phyloP scores from a whole-genome alignment of 2,113 vertebrate species.

The Lasiurus cinereus region DNA sequence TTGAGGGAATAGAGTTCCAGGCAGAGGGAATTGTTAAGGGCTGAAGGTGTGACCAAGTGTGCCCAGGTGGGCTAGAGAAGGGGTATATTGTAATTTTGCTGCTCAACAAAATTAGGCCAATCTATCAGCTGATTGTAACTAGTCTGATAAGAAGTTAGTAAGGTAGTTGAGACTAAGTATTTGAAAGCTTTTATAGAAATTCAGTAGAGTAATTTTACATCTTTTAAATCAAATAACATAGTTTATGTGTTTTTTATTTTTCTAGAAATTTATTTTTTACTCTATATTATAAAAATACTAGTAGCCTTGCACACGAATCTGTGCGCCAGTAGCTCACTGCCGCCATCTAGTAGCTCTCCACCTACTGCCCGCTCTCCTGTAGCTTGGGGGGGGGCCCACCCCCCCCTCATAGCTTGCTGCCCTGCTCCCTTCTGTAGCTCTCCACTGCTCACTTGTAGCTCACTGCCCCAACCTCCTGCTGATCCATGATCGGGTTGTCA shows the following conservation, averaged over 20 bases:
- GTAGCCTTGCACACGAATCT: too few relatives aligned
- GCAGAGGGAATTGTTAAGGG: background rate
- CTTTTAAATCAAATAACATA: slow-evolving; percentile 4
- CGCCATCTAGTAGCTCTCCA: too few relatives aligned
- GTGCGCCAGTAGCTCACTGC: too few relatives aligned
- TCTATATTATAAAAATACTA: background rate
- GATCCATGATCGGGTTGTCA: too few relatives aligned
- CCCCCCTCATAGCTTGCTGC: too few relatives aligned
- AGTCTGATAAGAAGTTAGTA: background rate
- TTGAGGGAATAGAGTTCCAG: background rate
- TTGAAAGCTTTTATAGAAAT: background rate
- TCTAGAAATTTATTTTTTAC: slow-evolving; percentile 16
- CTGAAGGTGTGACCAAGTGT: background rate
- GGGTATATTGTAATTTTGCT: background rate
- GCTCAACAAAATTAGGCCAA: too few relatives aligned
- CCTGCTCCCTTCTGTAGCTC: too few relatives aligned
- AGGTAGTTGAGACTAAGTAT: background rate
- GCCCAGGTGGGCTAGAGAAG: background rate
- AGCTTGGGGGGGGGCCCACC: too few relatives aligned
- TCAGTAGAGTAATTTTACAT: background rate
- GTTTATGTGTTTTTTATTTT: slow-evolving; percentile 25
- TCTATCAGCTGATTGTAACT: fast-evolving
- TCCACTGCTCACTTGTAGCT: too few relatives aligned
- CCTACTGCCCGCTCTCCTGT: too few relatives aligned
- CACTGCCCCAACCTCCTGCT: too few relatives aligned